These are phyloP conservation scores for Smittia sp. DNA, from an alignment of 2,888 invertebrate genomes.

Conservation along the genomic window DNA sequence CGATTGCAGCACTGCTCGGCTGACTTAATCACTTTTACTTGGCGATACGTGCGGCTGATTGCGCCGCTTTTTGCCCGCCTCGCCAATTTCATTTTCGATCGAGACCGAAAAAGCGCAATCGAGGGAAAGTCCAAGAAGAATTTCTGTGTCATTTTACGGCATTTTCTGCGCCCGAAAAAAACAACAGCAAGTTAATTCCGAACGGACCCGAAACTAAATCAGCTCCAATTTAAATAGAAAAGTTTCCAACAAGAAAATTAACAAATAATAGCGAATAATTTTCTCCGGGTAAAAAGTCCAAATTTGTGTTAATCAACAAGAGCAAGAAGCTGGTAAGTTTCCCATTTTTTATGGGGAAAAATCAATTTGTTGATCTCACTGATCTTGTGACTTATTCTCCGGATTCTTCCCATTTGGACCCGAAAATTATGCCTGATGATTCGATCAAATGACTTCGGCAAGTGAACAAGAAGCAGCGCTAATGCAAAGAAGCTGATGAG, in stretches of 20 bases:
- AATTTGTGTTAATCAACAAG: conserved; percentile 13
- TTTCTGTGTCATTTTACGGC: conserved; percentile 9
- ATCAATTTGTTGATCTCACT: too few relatives aligned
- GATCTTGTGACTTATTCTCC: too few relatives aligned
- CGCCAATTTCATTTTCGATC: conserved; percentile 10
- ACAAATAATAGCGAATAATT: conserved; percentile 26
- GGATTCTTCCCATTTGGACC: too few relatives aligned
- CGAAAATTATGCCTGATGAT: too few relatives aligned
- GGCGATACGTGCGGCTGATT: neutral
- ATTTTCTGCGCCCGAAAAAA: neutral
- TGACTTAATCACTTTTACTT: conserved; percentile 15
- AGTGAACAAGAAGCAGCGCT: too few relatives aligned
- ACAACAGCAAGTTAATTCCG: conserved; percentile 2
- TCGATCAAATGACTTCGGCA: too few relatives aligned
- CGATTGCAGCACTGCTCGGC: neutral
- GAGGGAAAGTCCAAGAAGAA: conserved; percentile 28
- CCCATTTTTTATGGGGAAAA: too few relatives aligned
- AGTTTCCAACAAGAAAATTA: neutral
- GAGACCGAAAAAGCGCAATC: neutral
- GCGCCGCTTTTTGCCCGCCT: neutral
- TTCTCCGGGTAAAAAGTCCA: neutral
- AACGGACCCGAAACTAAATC: neutral
- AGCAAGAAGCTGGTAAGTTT: neutral
- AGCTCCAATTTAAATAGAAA: neutral
- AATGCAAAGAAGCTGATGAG: too few relatives aligned